Evolutionary conservation across 2,113 vertebrate genomes (phyloP).

Genomic region (Neogobius melanostomus): DNA sequence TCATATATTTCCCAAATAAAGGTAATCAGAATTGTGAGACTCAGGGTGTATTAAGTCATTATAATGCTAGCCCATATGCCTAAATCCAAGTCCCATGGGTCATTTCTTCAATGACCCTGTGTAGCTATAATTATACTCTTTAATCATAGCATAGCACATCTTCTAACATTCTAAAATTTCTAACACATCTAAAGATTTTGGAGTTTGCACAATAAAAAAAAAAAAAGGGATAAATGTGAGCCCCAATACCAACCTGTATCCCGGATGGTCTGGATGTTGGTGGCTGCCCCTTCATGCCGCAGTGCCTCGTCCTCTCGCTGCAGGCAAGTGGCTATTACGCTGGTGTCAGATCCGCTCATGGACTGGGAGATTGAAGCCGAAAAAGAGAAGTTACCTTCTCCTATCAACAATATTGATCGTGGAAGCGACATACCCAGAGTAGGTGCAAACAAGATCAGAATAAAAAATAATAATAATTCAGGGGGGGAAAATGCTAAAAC

Average conservation of each 20-base stretch:
- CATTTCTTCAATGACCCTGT: neutral
- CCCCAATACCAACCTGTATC: conserved; percentile 71
- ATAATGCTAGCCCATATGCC: neutral
- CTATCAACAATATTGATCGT: conserved; percentile 80
- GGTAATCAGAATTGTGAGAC: neutral
- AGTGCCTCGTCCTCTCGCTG: conserved; percentile 70
- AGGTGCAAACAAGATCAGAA: neutral
- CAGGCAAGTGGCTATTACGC: conserved; percentile 83
- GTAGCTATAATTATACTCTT: neutral
- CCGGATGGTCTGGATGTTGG: conserved; percentile 78
- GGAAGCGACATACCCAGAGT: conserved; percentile 42
- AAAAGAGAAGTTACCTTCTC: conserved; percentile 95
- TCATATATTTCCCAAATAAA: neutral
- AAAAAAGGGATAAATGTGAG: no score
- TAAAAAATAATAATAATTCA: neutral
- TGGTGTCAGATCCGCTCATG: conserved; percentile 10
- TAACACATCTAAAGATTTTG: no score
- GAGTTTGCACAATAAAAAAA: no score
- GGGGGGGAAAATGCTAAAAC: no score
- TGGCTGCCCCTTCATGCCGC: conserved; percentile 58
- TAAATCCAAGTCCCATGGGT: neutral
- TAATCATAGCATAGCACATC: neutral
- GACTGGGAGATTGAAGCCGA: conserved; percentile 74
- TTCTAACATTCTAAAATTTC: neutral
- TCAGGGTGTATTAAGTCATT: no score